A percentile compares a stretch with the other conserved stretches of the same genome.
phyloP scores from a whole-genome alignment of 1,140 invertebrate species.

The Heliconius congener region DNA sequence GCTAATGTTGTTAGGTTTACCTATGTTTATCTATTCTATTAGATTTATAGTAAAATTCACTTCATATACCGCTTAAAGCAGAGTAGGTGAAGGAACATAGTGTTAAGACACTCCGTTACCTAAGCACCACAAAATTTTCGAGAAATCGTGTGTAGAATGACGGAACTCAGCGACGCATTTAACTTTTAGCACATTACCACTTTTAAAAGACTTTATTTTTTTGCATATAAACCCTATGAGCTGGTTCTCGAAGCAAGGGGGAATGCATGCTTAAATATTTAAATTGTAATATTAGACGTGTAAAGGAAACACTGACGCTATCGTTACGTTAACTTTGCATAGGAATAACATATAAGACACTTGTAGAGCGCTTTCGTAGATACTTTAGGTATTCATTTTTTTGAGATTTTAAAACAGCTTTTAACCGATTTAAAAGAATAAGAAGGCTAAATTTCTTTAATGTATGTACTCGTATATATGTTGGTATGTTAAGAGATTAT shows the following conservation, averaged over 20 bases:
- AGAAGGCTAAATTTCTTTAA: no score
- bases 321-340: not conserved
- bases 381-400: not conserved
- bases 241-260: not conserved
- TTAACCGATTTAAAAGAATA: not conserved
- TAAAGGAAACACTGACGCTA: constrained; percentile 6
- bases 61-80: no score
- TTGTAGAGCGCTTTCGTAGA: not conserved
- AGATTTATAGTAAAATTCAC: no score
- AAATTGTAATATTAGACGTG: constrained; percentile 20
- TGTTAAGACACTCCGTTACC: no score
- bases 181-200: no score
- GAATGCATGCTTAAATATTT: constrained; percentile 12
- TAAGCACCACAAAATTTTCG: no score
- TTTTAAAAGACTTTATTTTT: not conserved
- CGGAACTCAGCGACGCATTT: no score
- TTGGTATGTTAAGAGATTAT: no score
- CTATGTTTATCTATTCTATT: no score
- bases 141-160: no score
- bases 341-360: not conserved
- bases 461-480: no score
- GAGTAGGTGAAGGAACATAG: not conserved
- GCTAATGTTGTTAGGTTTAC: no score
- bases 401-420: not conserved
- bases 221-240: not conserved